Base-by-base conservation (phyloP, 2,888 invertebrate species). In the Oscheius sp. region DNA sequence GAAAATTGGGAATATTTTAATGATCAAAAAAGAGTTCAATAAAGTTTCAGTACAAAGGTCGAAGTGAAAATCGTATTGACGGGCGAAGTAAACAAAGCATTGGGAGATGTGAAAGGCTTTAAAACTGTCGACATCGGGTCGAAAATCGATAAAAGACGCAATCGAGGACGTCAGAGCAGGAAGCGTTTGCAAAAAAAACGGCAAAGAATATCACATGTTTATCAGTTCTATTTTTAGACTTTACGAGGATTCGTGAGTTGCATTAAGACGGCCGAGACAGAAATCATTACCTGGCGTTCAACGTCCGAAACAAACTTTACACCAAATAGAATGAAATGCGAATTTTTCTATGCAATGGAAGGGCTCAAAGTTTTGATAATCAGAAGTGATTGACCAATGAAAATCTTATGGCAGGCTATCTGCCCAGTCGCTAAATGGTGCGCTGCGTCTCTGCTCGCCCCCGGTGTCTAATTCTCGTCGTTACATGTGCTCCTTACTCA, bases 401-500 rank as follows among this genome's bases (percentile, higher is more conserved):
- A 68, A 68, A 68, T 68, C 68, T 68, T 35, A 68, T 68, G 68
- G 68, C 68, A 55, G 68, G 53, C 68, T 68, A 68, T 68, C 68
- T 68, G 55, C 68, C 68, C 68, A 53, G 68, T 68, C 68, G 68
- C 68, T 55, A 68, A 68, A 68, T 53, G 68, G 35, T 53, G 37
- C 68, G 51, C 53, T 68, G 68, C 68, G 68, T 68, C n/a, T 35
- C 53, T 68, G 47, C 13, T 9, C 55, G 53, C 68, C 68, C 53
- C 33, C 33, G 11, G n/a, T 68, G 33, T 68, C 68, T 68, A 33
- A 37, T 35, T 55, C 68, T 68, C 68, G 21, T 53, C 13, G 55
- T 53, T n/a, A 37, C 53, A 55, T 55, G 68, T 68, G 68, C 68
- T 68, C 68, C 68, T 53, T 55, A 55, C 37, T 37, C 68, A 55